These are phyloP conservation scores for Heterocephalus glaber DNA, from an alignment of 2,113 vertebrate genomes.

Conservation along the genomic window DNA sequence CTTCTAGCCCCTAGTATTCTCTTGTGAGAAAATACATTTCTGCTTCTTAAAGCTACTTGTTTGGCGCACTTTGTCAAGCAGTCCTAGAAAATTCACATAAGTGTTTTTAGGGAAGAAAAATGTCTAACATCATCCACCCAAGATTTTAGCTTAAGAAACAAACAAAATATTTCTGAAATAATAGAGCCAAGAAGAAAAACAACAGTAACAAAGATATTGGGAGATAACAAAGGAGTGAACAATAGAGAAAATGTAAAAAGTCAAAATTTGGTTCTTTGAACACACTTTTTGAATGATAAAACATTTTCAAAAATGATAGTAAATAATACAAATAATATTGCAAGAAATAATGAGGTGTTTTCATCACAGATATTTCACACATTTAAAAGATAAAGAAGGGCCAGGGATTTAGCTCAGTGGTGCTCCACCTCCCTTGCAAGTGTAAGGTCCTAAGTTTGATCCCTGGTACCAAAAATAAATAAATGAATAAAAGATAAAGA, in stretches of 20 bases:
- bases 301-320: neutral
- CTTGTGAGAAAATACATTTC: neutral
- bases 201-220: neutral
- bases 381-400: neutral
- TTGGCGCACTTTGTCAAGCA: neutral
- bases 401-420: too few species aligned
- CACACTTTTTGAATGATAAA: neutral
- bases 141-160: neutral
- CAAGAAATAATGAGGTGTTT: neutral
- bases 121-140: neutral
- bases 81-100: neutral
- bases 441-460: too few species aligned
- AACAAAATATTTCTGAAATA: neutral
- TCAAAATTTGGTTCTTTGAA: neutral
- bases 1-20: neutral
- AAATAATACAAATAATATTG: neutral
- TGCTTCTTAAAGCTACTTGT: neutral
- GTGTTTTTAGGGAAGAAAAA: neutral
- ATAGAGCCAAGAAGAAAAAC: neutral
- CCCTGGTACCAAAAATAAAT: too few species aligned
- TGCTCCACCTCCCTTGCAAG: too few species aligned
- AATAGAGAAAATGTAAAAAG: neutral
- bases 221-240: neutral
- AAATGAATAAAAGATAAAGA: too few species aligned
- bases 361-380: neutral